Conservation (phyloP, 2,797 vertebrate species). For the Lutjanus argentimaculatus region DNA sequence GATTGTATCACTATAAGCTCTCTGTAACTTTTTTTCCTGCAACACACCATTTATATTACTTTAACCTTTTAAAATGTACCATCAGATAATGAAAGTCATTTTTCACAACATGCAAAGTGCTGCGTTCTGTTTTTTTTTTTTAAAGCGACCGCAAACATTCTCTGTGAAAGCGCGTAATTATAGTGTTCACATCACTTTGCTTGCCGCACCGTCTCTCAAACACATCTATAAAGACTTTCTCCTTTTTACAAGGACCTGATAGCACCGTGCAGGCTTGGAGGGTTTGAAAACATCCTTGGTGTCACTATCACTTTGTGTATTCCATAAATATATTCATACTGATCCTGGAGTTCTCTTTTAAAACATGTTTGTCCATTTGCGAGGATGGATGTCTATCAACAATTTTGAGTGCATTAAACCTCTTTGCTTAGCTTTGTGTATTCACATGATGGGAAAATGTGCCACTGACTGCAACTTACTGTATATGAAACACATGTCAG, state of each 20-base stretch:
- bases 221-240: conserved; percentile 7
- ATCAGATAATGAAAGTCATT: conserved; percentile 9
- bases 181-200: conserved; percentile 9
- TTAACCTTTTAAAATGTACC: conserved; percentile 23
- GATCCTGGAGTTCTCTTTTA: conserved; percentile 11
- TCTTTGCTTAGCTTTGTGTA: conserved; percentile 13
- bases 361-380: conserved; percentile 23
- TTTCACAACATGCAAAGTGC: conserved; percentile 7
- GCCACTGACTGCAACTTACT: conserved; percentile 40
- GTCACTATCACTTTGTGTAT: conserved; percentile 19
- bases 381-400: conserved; percentile 17
- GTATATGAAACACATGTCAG: conserved; percentile 10
- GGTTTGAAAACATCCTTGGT: conserved; percentile 8
- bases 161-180: conserved; percentile 16
- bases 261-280: not conserved
- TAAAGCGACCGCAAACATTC: conserved; percentile 1
- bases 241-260: conserved; percentile 10
- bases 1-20: conserved; percentile 7
- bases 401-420: conserved; percentile 6
- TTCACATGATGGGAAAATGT: conserved; percentile 34
- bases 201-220: conserved; percentile 4
- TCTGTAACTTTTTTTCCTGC: not conserved
- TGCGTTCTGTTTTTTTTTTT: conserved; percentile 13
- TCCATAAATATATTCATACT: conserved; percentile 17
- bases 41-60: conserved; percentile 9